Evolutionary conservation across 2,888 invertebrate species (phyloP).

Genomic region (Eueremaeus valkanovi): DNA sequence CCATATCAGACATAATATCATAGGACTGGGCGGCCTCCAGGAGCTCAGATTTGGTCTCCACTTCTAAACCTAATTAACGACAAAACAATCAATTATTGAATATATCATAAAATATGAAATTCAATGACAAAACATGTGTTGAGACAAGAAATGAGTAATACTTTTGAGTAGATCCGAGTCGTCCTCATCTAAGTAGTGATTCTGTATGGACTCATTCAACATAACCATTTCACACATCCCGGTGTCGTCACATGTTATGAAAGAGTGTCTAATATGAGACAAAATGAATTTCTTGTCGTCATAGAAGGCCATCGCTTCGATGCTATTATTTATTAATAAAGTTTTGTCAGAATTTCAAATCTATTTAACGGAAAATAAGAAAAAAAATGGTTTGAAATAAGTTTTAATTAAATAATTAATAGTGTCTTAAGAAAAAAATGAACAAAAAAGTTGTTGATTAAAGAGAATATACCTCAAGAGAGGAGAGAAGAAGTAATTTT

Average conservation of each 20-base stretch:
- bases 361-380: background rate
- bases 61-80: constrained; percentile 28
- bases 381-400: too few species aligned
- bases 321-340: too few species aligned
- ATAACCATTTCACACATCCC: constrained; percentile 88
- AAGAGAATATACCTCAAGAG: background rate
- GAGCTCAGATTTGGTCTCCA: constrained; percentile 49
- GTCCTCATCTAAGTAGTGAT: constrained; percentile 52
- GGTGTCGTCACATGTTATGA: constrained; percentile 88
- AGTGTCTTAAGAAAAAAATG: background rate
- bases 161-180: constrained; percentile 48
- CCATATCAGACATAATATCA: constrained; percentile 68
- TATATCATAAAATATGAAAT: too few species aligned
- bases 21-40: constrained; percentile 63
- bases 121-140: background rate
- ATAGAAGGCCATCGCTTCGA: constrained; percentile 76
- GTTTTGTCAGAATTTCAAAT: background rate
- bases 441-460: constrained; percentile 1
- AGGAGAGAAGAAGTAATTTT: background rate
- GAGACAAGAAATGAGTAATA: too few species aligned
- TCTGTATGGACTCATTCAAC: constrained; percentile 62
- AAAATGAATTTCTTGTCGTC: constrained; percentile 90
- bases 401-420: background rate
- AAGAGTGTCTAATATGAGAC: constrained; percentile 87
- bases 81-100: background rate